Evolutionary conservation across 2,888 invertebrate genomes (phyloP).

Genomic region (Diarsia brunnea): DNA sequence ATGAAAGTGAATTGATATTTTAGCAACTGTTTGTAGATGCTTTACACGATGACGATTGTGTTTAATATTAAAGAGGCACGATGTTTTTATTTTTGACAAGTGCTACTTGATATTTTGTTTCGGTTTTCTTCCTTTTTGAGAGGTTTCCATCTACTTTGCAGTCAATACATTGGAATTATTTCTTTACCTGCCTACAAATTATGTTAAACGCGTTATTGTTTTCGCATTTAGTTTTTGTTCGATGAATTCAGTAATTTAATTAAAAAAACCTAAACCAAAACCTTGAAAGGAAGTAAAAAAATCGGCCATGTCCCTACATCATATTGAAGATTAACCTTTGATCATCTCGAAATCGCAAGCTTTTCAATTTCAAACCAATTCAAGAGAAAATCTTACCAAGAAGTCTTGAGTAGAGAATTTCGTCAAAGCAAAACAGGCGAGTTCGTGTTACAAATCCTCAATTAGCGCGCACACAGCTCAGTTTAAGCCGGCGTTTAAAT

Average conservation of each 20-base stretch:
- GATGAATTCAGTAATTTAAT: neutral
- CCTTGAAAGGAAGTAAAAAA: neutral
- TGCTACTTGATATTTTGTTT: conserved; percentile 41
- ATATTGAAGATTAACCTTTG: neutral
- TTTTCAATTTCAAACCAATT: conserved; percentile 52
- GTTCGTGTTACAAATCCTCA: conserved; percentile 88
- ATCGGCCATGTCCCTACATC: too few species aligned
- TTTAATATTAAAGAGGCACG: conserved; percentile 71
- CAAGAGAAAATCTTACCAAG: conserved; percentile 39
- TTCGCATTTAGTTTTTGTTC: neutral
- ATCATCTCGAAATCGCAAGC: conserved; percentile 1
- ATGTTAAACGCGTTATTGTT: neutral
- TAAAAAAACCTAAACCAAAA: neutral
- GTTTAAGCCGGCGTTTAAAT: conserved; percentile 90
- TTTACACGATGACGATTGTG: conserved; percentile 70
- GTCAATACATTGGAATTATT: neutral
- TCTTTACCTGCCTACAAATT: neutral
- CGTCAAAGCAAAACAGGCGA: conserved; percentile 79
- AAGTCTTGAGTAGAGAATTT: conserved; percentile 61
- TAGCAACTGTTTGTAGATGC: conserved; percentile 77
- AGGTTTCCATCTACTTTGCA: conserved; percentile 4
- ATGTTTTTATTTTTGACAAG: conserved; percentile 61
- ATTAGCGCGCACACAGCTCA: conserved; percentile 86
- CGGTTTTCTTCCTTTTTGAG: conserved; percentile 19
- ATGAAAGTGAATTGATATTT: conserved; percentile 85